A percentile compares a stretch with the other conserved stretches of the same genome.
phyloP scores from a whole-genome alignment of 2,113 vertebrate species.

The Caranx ignobilis region DNA sequence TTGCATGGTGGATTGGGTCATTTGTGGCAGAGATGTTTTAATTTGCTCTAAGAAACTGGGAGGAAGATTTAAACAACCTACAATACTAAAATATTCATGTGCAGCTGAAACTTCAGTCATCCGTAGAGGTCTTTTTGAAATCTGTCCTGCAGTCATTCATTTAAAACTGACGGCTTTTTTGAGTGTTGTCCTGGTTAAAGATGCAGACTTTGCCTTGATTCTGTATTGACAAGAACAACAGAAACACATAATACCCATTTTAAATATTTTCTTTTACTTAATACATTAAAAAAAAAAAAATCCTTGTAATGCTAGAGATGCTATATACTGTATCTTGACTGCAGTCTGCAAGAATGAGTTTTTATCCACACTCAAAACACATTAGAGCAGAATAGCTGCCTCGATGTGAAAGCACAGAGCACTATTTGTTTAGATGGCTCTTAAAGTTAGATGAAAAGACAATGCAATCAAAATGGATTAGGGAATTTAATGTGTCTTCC shows the following conservation, averaged over 20 bases:
- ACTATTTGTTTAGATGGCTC: constrained; percentile 52
- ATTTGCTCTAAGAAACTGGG: constrained; percentile 20
- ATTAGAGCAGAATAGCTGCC: constrained; percentile 39
- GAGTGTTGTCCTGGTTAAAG: background rate
- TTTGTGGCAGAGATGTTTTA: constrained; percentile 22
- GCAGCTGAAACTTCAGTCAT: constrained; percentile 27
- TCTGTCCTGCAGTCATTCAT: background rate
- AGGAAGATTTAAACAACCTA: constrained; percentile 26
- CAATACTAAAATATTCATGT: constrained; percentile 36
- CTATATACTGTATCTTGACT: constrained; percentile 20
- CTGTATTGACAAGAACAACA: too few relatives aligned
- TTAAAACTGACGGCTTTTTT: background rate
- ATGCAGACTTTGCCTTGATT: background rate
- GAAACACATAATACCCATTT: background rate
- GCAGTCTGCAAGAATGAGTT: constrained; percentile 24
- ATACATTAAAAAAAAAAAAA: background rate
- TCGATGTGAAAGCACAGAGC: constrained; percentile 38
- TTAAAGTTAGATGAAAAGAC: constrained; percentile 57
- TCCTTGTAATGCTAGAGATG: constrained; percentile 23
- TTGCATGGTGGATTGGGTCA: background rate
- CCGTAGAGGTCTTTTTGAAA: constrained; percentile 14
- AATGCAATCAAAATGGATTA: constrained; percentile 47
- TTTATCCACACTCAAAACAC: constrained; percentile 25
- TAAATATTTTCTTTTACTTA: background rate
- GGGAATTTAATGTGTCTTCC: constrained; percentile 34